phyloP scores from a whole-genome alignment of 2,113 vertebrate species.

The Pseudorasbora parva region DNA sequence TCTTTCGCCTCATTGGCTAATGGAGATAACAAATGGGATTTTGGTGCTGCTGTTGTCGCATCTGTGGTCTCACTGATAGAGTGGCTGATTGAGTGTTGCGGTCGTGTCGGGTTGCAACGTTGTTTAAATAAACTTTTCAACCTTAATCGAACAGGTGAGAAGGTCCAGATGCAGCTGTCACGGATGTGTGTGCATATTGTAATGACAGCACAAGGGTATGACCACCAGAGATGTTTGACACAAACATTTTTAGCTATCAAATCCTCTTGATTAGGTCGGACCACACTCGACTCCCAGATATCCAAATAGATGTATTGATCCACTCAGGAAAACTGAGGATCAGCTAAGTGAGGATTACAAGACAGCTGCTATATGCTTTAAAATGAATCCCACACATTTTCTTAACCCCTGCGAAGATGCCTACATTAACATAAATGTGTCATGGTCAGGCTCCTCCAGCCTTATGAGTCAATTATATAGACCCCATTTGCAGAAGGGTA shows the following conservation, averaged over 20 bases:
- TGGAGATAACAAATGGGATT: constrained; percentile 74
- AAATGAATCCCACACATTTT: constrained; percentile 43
- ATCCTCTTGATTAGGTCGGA: constrained; percentile 64
- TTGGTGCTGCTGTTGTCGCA: constrained; percentile 66
- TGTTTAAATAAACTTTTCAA: constrained; percentile 70
- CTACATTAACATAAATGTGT: constrained; percentile 10
- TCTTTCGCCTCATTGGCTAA: constrained; percentile 51
- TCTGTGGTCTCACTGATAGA: constrained; percentile 64
- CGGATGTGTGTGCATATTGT: constrained; percentile 33
- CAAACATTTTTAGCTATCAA: constrained; percentile 60
- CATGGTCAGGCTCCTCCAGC: not conserved
- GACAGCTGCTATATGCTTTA: constrained; percentile 65
- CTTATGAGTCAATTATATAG: constrained; percentile 16
- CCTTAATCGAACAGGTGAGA: constrained; percentile 75
- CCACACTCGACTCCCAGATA: constrained; percentile 50
- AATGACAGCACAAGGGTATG: constrained; percentile 44
- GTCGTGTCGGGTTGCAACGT: constrained; percentile 70
- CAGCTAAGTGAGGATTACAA: not conserved
- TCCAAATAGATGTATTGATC: not conserved
- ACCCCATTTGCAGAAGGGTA: not conserved
- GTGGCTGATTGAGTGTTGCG: constrained; percentile 64
- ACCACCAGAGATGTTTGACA: constrained; percentile 57
- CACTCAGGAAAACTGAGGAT: constrained; percentile 13
- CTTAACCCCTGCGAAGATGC: not conserved
- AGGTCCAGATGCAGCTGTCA: constrained; percentile 69